phyloP scores from a whole-genome alignment of 2,113 vertebrate genomes.

The Cairina moschata region DNA sequence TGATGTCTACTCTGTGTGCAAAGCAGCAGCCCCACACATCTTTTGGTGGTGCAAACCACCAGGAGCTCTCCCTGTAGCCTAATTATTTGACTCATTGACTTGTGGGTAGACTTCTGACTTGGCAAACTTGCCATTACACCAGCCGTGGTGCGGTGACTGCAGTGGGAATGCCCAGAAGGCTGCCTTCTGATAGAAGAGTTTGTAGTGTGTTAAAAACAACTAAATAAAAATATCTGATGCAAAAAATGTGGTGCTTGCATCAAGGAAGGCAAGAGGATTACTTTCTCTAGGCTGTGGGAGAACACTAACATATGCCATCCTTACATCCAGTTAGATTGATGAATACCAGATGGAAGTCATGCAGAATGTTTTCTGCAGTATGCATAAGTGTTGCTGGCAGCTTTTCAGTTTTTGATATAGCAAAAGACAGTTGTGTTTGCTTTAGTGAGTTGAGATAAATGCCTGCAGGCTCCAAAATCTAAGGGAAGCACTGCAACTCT shows the following conservation, averaged over 20 bases:
- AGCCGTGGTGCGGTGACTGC: background rate
- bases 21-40: background rate
- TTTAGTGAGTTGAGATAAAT: slow-evolving; percentile 57
- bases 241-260: background rate
- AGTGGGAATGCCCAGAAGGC: background rate
- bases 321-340: slow-evolving; percentile 69
- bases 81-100: background rate
- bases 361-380: slow-evolving; percentile 69
- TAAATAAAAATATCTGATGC: background rate
- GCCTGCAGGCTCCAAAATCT: slow-evolving; percentile 35
- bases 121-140: background rate
- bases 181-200: background rate
- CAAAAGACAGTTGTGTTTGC: slow-evolving; percentile 43
- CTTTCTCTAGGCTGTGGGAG: slow-evolving; percentile 47
- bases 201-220: background rate
- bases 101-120: background rate
- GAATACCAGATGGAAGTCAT: slow-evolving; percentile 80
- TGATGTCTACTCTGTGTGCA: background rate
- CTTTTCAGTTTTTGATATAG: slow-evolving; percentile 46
- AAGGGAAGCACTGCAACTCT: background rate
- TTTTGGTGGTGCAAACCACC: background rate
- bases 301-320: slow-evolving; percentile 78
- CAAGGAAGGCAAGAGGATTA: slow-evolving; percentile 9
- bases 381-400: slow-evolving; percentile 52
- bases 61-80: background rate